Conservation (phyloP, 2,113 vertebrate species). For the Xenus cinereus region DNA sequence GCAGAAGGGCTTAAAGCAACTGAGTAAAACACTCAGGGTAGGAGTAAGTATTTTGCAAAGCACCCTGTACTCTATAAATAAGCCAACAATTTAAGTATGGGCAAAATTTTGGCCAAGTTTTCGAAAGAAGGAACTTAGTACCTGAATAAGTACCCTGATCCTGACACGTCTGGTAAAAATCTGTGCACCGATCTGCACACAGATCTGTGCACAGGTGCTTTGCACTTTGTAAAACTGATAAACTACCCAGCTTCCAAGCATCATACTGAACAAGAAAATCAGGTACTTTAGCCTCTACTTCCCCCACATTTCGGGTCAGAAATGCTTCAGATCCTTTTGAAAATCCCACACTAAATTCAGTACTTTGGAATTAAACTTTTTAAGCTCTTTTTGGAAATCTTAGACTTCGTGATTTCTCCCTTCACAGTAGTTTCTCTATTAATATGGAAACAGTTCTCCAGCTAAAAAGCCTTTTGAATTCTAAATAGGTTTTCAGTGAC, state of each 20-base stretch:
- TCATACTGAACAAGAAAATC: not conserved
- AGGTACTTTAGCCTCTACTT: not conserved
- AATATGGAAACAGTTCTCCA: slow-evolving; percentile 48
- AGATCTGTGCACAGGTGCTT: not conserved
- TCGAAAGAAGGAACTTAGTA: not conserved
- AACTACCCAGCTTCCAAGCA: not conserved
- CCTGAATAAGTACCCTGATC: not conserved
- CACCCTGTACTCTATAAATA: not conserved
- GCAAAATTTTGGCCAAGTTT: not conserved
- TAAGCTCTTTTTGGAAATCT: slow-evolving; percentile 23
- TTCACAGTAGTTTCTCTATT: slow-evolving; percentile 26
- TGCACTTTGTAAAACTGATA: not conserved
- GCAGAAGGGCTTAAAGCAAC: not conserved
- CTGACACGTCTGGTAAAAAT: not conserved
- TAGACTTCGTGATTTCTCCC: not conserved
- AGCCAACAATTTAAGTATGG: not conserved
- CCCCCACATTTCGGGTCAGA: not conserved
- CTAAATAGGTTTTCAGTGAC: slow-evolving; percentile 43
- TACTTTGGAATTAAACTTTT: not conserved
- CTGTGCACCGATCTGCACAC: too few species aligned
- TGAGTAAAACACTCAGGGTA: not conserved
- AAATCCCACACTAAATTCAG: slow-evolving; percentile 8
- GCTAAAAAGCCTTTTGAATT: slow-evolving; percentile 52
- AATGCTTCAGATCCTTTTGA: not conserved
- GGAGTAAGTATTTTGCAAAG: not conserved